Base-by-base conservation (phyloP, 2,888 invertebrate genomes). In the Glomeris marginata region DNA sequence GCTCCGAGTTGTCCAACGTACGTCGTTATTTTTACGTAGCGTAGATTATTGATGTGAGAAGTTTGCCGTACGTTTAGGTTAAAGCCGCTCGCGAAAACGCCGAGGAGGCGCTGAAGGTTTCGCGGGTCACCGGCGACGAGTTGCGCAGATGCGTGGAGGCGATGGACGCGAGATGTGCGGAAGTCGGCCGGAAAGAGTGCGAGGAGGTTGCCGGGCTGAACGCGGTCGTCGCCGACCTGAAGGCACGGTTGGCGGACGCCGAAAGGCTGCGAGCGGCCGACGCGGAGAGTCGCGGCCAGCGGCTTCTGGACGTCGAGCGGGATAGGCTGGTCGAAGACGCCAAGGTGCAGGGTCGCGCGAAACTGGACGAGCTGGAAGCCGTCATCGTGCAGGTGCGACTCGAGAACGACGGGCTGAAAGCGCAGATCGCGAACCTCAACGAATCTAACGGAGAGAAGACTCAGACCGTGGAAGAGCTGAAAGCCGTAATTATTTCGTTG, bases 341-440 rank as follows among this genome's bases (percentile, higher is more conserved):
- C 51, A 36, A 49, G 40, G 53, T 56, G 41, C 22, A n/a, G n/a
- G 56, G 47, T 37, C 38, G 47, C 35, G 21, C 37, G 10, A 16
- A 49, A 15, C 18, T 52, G 15, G 47, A 54, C 49, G 52, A 47
- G 16, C 22, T 55, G 49, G 55, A 59, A 41, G 48, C 54, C 11
- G 53, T 56, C 16, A 49, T 57, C 16, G 57, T 53, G 16, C 51
- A 52, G 28, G 53, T 54, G 18, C 18, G 63, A 21, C 63, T 64
- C 43, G 64, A 67, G 38, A 65, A 66, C 48, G 62, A 56, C 49
- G 60, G 63, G n/a, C 57, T 71, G 46, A 65, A 68, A 50, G 61
- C 65, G 38, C 61, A 66, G 56, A 59, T 71, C 15, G 61, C 64
- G 44, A 61, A 62, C 41, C 64, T 66, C 40, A 56, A 63, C 36